These are phyloP conservation scores for Cyanistes caeruleus DNA, from an alignment of 2,113 vertebrate species.

Conservation along the genomic window DNA sequence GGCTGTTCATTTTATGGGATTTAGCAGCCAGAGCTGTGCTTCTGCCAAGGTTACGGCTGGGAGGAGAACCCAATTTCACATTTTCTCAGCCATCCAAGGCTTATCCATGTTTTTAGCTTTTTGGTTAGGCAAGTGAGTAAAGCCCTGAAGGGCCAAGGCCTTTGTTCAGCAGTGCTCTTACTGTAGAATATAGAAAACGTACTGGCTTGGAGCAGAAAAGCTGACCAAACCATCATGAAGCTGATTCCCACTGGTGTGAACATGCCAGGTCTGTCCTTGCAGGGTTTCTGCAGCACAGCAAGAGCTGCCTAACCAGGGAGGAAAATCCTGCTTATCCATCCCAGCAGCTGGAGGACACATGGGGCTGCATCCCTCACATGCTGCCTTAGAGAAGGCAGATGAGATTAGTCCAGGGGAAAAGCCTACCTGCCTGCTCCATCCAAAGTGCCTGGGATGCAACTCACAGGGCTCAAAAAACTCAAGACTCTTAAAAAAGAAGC, in stretches of 20 bases:
- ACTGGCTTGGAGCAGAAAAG: background rate
- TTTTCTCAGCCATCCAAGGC: background rate
- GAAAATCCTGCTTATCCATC: background rate
- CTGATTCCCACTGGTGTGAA: background rate
- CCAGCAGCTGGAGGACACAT: background rate
- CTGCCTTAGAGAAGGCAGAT: background rate
- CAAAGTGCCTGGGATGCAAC: background rate
- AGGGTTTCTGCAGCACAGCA: background rate
- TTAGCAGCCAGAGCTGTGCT: background rate
- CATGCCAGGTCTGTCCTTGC: background rate
- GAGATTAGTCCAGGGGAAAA: background rate
- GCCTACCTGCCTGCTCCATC: background rate
- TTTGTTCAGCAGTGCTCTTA: background rate
- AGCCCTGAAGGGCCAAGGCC: background rate
- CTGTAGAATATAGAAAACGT: background rate
- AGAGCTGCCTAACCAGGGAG: background rate
- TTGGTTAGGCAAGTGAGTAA: background rate
- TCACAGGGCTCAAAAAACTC: background rate
- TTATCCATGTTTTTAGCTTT: background rate
- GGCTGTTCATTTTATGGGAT: constrained; percentile 62
- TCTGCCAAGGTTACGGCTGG: constrained; percentile 53
- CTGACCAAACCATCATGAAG: background rate
- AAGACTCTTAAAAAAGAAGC: background rate
- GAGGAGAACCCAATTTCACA: background rate
- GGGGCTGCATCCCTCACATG: background rate